Conservation (phyloP, 2,113 vertebrate genomes). For the Leptocoma aspasia region DNA sequence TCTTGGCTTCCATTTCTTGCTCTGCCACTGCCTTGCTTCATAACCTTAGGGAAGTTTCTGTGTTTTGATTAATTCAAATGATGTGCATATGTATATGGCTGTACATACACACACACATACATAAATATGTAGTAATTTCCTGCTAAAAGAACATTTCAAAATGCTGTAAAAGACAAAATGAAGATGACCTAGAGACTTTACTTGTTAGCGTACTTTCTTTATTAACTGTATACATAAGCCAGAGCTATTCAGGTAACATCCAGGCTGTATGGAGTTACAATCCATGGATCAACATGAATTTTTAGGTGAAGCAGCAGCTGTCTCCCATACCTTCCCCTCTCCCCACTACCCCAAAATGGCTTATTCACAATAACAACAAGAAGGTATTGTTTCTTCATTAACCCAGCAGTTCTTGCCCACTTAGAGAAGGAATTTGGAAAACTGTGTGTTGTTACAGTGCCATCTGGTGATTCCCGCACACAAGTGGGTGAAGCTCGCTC, state of each 20-base stretch:
- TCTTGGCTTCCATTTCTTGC: constrained; percentile 35
- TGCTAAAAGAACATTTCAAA: not conserved
- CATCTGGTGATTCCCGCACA: constrained; percentile 23
- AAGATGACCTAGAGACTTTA: not conserved
- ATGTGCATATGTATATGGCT: not conserved
- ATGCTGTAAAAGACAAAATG: not conserved
- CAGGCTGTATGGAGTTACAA: not conserved
- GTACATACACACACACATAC: not conserved
- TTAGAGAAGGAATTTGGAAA: not conserved
- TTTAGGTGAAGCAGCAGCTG: not conserved
- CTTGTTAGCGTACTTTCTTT: fast-evolving
- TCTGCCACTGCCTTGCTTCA: not conserved
- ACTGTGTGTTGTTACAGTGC: constrained; percentile 34
- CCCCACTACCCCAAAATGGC: not conserved
- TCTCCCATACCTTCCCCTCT: not conserved
- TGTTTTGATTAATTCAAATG: not conserved
- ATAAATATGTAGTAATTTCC: not conserved
- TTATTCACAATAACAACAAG: not conserved
- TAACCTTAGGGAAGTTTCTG: constrained; percentile 6
- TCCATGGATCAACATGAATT: not conserved
- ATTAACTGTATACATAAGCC: not conserved
- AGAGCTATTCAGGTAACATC: not conserved
- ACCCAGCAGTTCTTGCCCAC: not conserved
- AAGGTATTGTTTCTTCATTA: constrained; percentile 17
- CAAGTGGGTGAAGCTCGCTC: not conserved